These are phyloP conservation scores for Pardosa pseudoannulata DNA, from an alignment of 2,888 invertebrate genomes.

Conservation along the genomic window DNA sequence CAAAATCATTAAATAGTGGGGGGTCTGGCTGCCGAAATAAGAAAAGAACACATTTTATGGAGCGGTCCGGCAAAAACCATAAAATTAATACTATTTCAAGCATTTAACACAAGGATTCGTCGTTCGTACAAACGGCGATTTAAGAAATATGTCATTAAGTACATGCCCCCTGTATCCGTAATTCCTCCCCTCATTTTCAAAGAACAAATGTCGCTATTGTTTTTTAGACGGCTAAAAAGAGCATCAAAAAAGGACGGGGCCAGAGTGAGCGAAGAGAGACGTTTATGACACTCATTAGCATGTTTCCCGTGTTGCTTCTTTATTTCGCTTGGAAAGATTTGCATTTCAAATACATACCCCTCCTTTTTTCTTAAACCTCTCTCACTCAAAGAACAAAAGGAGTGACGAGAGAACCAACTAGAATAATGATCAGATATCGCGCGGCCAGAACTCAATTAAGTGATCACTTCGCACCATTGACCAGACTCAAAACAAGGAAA, in stretches of 20 bases:
- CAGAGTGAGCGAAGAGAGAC: conserved; percentile 34
- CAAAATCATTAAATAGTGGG: conserved; percentile 71
- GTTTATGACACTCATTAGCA: conserved; percentile 66
- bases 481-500: conserved; percentile 1
- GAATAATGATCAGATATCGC: conserved; percentile 34
- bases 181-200: conserved; percentile 12
- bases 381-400: conserved; percentile 32
- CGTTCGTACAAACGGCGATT: conserved; percentile 57
- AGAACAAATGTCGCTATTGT: conserved; percentile 65
- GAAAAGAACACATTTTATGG: conserved; percentile 67
- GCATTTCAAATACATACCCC: conserved; percentile 59
- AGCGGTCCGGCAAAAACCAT: conserved; percentile 61
- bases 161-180: conserved; percentile 48
- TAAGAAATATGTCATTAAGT: conserved; percentile 66
- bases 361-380: conserved; percentile 4
- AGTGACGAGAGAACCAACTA: conserved; percentile 12
- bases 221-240: conserved; percentile 60
- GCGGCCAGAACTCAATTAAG: conserved; percentile 43
- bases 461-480: conserved; percentile 48
- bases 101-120: conserved; percentile 62
- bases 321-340: conserved; percentile 62
- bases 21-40: conserved; percentile 35
- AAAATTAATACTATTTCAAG: conserved; percentile 71
- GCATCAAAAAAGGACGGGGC: conserved; percentile 42
- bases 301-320: conserved; percentile 61